A percentile compares a stretch with the other conserved stretches of the same genome.
These are phyloP conservation scores for Clarias laeviceps DNA, from an alignment of 2,797 vertebrate species.

Conservation along the genomic window DNA sequence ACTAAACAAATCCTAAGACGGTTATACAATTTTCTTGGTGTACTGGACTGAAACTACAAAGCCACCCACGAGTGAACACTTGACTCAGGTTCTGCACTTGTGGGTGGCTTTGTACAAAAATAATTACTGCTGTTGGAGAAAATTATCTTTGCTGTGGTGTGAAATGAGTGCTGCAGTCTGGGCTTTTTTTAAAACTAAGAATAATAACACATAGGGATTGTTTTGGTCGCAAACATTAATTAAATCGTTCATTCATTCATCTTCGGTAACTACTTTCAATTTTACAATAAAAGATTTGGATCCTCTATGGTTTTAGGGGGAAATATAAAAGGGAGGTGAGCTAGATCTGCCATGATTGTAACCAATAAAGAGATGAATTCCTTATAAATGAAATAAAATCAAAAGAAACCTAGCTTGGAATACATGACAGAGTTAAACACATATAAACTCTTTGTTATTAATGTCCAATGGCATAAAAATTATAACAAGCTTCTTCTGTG, in stretches of 20 bases:
- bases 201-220: background rate
- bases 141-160: constrained; percentile 8
- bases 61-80: background rate
- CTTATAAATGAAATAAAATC: background rate
- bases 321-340: background rate
- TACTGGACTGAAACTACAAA: constrained; percentile 9
- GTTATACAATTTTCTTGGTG: background rate
- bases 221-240: background rate
- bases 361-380: background rate
- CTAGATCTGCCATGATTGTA: background rate
- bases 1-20: background rate
- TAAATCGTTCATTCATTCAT: background rate
- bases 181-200: background rate
- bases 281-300: background rate
- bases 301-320: background rate
- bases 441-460: background rate
- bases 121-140: constrained; percentile 30
- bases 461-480: background rate
- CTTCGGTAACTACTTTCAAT: background rate
- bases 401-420: background rate
- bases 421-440: background rate
- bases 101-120: constrained; percentile 22
- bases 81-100: constrained; percentile 24
- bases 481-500: background rate
- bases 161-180: background rate